phyloP scores from a whole-genome alignment of 2,888 invertebrate species.

The Salticus scenicus region DNA sequence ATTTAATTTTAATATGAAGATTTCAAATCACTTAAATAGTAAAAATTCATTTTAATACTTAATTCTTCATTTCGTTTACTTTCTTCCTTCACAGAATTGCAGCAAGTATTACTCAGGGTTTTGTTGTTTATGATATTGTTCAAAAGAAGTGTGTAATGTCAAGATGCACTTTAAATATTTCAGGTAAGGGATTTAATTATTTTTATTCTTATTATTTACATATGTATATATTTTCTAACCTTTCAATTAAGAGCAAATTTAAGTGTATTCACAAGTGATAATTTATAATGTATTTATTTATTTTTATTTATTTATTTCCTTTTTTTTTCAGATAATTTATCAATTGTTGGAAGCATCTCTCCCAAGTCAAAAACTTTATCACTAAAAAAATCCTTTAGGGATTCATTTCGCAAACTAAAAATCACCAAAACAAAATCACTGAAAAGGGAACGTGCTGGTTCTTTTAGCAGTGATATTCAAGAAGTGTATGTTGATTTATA shows the following conservation, averaged over 20 bases:
- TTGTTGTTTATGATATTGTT: constrained; percentile 90
- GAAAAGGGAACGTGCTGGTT: constrained; percentile 58
- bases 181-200: constrained; percentile 79
- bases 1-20: too few species aligned
- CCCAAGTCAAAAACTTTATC: constrained; percentile 84
- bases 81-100: constrained; percentile 80
- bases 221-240: too few species aligned
- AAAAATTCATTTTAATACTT: too few species aligned
- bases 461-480: constrained; percentile 57
- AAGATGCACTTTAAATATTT: constrained; percentile 94
- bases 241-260: too few species aligned
- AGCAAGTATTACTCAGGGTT: constrained; percentile 95
- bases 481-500: constrained; percentile 47
- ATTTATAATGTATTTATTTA: too few species aligned
- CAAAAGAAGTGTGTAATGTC: constrained; percentile 85
- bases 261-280: too few species aligned
- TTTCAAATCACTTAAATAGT: too few species aligned
- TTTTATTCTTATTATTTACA: too few species aligned
- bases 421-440: constrained; percentile 85
- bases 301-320: neutral
- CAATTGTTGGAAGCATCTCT: constrained; percentile 87
- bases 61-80: too few species aligned
- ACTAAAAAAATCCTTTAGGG: constrained; percentile 96
- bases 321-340: constrained; percentile 83
- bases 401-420: constrained; percentile 94